These are phyloP conservation scores for Platanista minor DNA, from an alignment of 2,113 vertebrate genomes.

Conservation along the genomic window DNA sequence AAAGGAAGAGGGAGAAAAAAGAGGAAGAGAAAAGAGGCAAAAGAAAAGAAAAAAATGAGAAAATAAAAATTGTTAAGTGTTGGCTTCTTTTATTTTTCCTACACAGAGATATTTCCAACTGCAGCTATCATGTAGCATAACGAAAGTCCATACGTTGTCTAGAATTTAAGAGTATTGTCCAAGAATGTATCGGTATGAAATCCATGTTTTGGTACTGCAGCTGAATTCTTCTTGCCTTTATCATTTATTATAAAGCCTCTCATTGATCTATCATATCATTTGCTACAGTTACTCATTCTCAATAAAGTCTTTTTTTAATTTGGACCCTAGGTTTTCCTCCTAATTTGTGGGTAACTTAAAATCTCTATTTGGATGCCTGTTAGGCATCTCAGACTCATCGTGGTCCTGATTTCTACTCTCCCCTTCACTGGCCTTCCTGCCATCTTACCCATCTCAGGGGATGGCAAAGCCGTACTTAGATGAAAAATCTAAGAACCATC, in stretches of 20 bases:
- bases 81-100: constrained; percentile 1
- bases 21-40: background rate
- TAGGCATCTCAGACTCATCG: background rate
- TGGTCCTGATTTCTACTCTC: background rate
- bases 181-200: background rate
- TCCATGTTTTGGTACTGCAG: background rate
- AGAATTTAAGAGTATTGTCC: background rate
- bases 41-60: background rate
- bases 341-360: background rate
- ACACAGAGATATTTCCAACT: background rate
- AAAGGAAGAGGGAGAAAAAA: background rate
- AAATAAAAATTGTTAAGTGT: background rate
- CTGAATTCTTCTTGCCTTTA: background rate
- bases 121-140: background rate
- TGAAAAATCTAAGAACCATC: background rate
- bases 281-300: background rate
- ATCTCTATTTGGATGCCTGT: background rate
- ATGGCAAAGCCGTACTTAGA: background rate
- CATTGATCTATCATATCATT: background rate
- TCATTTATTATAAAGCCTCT: background rate
- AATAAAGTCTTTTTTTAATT: background rate
- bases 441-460: background rate
- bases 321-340: background rate
- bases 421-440: background rate
- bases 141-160: background rate